These are phyloP conservation scores for Atethmia centrago DNA, from an alignment of 2,888 invertebrate species.

Conservation along the genomic window DNA sequence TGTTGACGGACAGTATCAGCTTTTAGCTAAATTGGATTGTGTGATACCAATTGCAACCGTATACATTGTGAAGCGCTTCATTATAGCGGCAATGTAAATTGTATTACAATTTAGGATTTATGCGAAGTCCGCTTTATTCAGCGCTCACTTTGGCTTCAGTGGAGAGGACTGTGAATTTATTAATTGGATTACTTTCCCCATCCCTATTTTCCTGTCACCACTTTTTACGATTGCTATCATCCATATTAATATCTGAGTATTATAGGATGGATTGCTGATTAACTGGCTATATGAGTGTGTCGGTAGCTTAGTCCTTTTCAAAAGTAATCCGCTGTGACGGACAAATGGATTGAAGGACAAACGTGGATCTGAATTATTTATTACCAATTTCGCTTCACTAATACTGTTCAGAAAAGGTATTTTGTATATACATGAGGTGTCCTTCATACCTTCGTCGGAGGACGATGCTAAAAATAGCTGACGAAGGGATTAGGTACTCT, in stretches of 20 bases:
- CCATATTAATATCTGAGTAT: conserved; percentile 35
- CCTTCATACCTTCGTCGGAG: conserved; percentile 11
- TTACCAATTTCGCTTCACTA: conserved; percentile 56
- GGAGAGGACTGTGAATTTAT: conserved; percentile 44
- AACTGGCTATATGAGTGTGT: conserved; percentile 21
- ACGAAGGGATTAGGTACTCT: conserved; percentile 20
- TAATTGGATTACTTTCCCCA: conserved; percentile 54
- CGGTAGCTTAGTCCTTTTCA: conserved; percentile 59
- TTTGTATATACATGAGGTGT: conserved; percentile 33
- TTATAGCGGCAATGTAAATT: conserved; percentile 51
- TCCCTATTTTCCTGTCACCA: conserved; percentile 36
- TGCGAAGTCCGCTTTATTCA: conserved; percentile 48
- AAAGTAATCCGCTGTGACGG: conserved; percentile 60
- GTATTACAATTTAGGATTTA: conserved; percentile 54
- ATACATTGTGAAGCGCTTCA: conserved; percentile 56
- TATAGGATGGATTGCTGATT: conserved; percentile 26
- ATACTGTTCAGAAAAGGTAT: conserved; percentile 48
- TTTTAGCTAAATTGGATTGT: conserved; percentile 80
- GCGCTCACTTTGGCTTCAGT: conserved; percentile 24
- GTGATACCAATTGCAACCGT: conserved; percentile 53
- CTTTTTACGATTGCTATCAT: conserved; percentile 39
- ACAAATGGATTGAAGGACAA: conserved; percentile 62
- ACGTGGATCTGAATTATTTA: conserved; percentile 65
- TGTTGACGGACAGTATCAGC: conserved; percentile 70
- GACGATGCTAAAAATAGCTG: conserved; percentile 31